phyloP scores from a whole-genome alignment of 1,140 invertebrate species.

The Carposina sasakii region DNA sequence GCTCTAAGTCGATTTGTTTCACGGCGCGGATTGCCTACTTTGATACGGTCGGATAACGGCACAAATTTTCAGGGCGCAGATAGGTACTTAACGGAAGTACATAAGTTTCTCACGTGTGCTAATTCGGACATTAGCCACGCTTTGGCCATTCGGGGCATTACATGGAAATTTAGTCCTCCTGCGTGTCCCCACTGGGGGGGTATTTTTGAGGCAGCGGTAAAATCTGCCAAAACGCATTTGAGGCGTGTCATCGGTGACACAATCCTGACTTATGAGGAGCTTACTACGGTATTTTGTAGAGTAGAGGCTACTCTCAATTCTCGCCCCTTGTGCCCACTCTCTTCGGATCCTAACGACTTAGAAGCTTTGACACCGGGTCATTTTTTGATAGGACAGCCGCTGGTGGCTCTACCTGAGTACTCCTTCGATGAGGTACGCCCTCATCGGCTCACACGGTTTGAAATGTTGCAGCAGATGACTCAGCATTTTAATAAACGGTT shows the following conservation, averaged over 20 bases:
- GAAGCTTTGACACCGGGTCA: too few species aligned
- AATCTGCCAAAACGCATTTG: constrained; percentile 4
- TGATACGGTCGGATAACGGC: neutral
- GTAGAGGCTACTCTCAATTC: too few species aligned
- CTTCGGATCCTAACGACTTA: too few species aligned
- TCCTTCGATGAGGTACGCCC: too few species aligned
- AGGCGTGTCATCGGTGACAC: neutral
- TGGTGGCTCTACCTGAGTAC: too few species aligned
- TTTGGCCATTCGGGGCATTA: neutral
- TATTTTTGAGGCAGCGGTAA: constrained; percentile 2
- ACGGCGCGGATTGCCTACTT: neutral
- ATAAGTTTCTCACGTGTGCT: neutral
- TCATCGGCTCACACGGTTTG: too few species aligned
- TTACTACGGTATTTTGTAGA: too few species aligned
- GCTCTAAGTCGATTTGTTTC: neutral
- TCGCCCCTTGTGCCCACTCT: too few species aligned
- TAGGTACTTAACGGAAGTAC: neutral
- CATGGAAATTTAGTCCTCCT: neutral
- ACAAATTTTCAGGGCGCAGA: neutral
- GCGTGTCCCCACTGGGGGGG: neutral
- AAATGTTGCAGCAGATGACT: too few species aligned
- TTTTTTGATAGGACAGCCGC: too few species aligned
- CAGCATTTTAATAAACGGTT: too few species aligned
- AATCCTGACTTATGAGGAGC: too few species aligned
- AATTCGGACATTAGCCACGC: neutral